Percentiles rank a stretch among this genome's conserved stretches.
Evolutionary conservation across 2,888 invertebrate genomes (phyloP).

Genomic region (Pteria penguin): DNA sequence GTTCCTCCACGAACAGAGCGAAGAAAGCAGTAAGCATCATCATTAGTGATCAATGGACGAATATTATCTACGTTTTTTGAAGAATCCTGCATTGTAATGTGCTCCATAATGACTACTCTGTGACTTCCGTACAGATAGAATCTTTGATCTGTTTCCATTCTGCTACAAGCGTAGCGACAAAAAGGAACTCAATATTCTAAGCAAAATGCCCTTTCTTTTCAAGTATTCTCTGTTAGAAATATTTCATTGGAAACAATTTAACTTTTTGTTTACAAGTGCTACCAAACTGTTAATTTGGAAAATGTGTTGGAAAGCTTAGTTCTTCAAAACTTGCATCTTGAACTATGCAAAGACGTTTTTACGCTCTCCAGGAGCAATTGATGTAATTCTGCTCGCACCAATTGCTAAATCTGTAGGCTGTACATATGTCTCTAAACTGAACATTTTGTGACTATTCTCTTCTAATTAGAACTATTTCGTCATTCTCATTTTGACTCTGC

Average conservation of each 20-base stretch:
- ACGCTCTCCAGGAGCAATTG: conserved; percentile 39
- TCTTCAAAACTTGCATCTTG: conserved; percentile 35
- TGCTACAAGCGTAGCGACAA: conserved; percentile 47
- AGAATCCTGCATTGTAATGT: conserved; percentile 25
- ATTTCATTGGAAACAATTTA: conserved; percentile 38
- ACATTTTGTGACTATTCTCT: conserved; percentile 27
- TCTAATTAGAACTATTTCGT: conserved; percentile 2
- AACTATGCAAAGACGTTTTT: conserved; percentile 29
- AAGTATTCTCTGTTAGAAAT: conserved; percentile 39
- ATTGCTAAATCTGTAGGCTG: conserved; percentile 40
- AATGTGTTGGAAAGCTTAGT: conserved; percentile 38
- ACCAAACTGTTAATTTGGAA: conserved; percentile 40
- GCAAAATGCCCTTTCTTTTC: conserved; percentile 48
- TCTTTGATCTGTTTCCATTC: conserved; percentile 48
- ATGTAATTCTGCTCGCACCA: conserved; percentile 31
- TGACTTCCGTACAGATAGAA: conserved; percentile 41
- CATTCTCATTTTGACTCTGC: not conserved
- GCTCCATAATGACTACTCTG: conserved; percentile 12
- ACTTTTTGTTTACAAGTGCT: conserved; percentile 11
- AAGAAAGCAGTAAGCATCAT: conserved; percentile 49
- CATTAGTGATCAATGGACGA: conserved; percentile 29
- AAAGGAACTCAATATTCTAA: conserved; percentile 49
- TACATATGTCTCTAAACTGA: conserved; percentile 38
- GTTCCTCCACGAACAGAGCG: conserved; percentile 49
- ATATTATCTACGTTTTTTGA: conserved; percentile 37